Conservation (phyloP, 2,888 invertebrate genomes). For the Leucozona laternaria region DNA sequence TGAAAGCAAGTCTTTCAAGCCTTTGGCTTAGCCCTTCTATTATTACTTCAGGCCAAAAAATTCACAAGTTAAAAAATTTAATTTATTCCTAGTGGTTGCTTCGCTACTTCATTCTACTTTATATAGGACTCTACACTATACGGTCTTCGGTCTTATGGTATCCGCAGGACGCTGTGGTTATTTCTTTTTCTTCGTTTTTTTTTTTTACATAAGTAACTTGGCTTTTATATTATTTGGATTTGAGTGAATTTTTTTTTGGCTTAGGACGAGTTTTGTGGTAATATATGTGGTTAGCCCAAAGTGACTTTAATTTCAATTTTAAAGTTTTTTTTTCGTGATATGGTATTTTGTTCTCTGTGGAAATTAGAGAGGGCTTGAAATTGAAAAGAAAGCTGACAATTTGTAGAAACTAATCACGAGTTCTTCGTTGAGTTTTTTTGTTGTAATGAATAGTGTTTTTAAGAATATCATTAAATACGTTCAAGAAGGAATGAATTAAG, state of each 20-base stretch:
- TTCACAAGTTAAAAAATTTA: constrained; percentile 42
- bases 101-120: background rate
- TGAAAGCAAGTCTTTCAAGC: constrained; percentile 28
- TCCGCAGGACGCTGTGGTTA: constrained; percentile 37
- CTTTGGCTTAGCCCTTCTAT: constrained; percentile 42
- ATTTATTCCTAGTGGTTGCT: constrained; percentile 44
- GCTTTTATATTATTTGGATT: constrained; percentile 32
- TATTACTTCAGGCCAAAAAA: constrained; percentile 35
- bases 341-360: background rate
- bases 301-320: constrained; percentile 40
- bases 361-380: background rate
- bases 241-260: constrained; percentile 28
- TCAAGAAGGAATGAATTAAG: too few relatives aligned
- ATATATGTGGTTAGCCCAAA: constrained; percentile 39
- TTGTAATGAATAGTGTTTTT: too few relatives aligned
- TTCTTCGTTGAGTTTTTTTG: background rate
- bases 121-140: background rate
- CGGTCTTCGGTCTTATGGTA: background rate
- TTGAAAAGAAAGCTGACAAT: constrained; percentile 13
- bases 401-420: background rate
- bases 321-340: background rate
- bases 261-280: constrained; percentile 20
- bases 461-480: too few relatives aligned
- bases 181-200: background rate
- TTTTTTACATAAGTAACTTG: background rate